Evolutionary conservation across 2,797 vertebrate genomes (phyloP), one percentile per base, ranked within the genome.

Genomic region (Thaleichthys pacificus): DNA sequence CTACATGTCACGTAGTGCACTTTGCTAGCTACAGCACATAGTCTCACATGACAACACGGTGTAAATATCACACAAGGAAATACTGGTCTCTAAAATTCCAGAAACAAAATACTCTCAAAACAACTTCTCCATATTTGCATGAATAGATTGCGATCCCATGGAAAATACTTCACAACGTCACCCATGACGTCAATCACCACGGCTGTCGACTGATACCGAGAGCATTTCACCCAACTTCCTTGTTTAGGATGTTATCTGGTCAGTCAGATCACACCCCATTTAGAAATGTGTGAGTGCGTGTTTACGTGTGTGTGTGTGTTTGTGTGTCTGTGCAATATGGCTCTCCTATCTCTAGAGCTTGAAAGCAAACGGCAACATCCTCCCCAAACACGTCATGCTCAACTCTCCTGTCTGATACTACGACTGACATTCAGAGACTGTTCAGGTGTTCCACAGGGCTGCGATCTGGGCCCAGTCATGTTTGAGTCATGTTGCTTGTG

Each of bases 181-280:
- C 3, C n/a, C 0, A 12, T 86, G 85, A 86, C 83, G 42, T 1
- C 56, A 11, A 71, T 71, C 75, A 75, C 82, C 86, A 84, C 60
- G 74, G 69, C 6, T 12, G 51, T 0, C 24, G 66, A 64, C 30
- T n/a, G 69, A 77, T 79, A 78, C 61, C 58, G 72, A 1, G 30
- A 74, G 63, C 65, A 35, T 78, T 73, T 82, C 80, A 84, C 51
- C 75, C 79, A 72, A 79, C 85, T 87, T 89, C 87, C 86, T 82
- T 26, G 54, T 7, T 49, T 78, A 4, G 56, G 77, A 74, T 77
- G 80, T 66, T 77, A 81, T 77, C 76, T 63, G 73, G 79, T 77
- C 75, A 47, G 35, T 26, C 75, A 57, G 77, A 49, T 58, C 63
- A 77, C 67, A 56, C 49, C 77, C 65, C 26, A 86, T 70, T 80